Percentiles rank a stretch among this genome's conserved stretches.
These are phyloP conservation scores for Forpus xanthops DNA, from an alignment of 2,797 vertebrate genomes.

Conservation along the genomic window DNA sequence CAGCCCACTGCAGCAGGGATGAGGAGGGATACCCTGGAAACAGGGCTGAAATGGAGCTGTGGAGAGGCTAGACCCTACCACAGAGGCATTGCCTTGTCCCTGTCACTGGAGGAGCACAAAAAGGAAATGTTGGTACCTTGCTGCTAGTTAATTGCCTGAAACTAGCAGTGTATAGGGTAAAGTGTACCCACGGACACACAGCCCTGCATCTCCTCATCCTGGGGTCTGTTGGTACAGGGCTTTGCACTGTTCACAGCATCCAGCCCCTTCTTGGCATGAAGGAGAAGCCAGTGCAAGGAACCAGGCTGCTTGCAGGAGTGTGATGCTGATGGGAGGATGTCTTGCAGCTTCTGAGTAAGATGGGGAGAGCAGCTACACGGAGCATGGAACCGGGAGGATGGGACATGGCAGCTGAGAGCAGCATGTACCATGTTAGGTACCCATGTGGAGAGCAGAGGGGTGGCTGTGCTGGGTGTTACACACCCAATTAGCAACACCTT, in stretches of 20 bases:
- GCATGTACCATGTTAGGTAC: rapidly evolving
- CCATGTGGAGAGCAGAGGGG: background rate
- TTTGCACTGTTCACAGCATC: background rate
- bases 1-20: background rate
- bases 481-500: background rate
- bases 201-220: background rate
- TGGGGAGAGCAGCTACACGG: background rate
- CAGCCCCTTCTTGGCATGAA: rapidly evolving
- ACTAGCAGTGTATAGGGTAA: background rate
- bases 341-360: background rate
- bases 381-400: background rate
- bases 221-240: background rate
- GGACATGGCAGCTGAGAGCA: background rate
- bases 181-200: rapidly evolving
- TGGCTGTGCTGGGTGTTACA: background rate
- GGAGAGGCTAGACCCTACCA: no score
- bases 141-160: background rate
- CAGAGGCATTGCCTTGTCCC: background rate
- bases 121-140: background rate
- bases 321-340: background rate
- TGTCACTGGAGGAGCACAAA: rapidly evolving
- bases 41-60: rapidly evolving
- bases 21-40: background rate
- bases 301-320: background rate
- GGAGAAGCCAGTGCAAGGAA: background rate